Conservation (phyloP, 2,797 vertebrate species). For the Brachyrhaphis roseni region DNA sequence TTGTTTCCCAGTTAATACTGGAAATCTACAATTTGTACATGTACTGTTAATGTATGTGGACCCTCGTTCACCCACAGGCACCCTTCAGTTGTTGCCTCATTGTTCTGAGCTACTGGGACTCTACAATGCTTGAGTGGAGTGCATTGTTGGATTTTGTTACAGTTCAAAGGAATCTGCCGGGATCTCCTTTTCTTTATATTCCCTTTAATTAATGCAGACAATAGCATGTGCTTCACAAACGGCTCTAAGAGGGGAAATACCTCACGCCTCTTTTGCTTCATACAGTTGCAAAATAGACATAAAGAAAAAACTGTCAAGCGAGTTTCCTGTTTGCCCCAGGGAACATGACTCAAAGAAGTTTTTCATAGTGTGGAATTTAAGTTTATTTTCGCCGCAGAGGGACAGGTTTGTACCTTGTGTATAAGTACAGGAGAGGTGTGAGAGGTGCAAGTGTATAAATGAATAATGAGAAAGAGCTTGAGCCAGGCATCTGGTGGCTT, state of each 20-base stretch:
- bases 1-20: constrained; percentile 2
- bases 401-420: constrained; percentile 57
- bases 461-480: constrained; percentile 44
- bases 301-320: constrained; percentile 59
- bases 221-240: constrained; percentile 53
- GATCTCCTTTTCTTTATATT: constrained; percentile 55
- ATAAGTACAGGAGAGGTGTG: constrained; percentile 20
- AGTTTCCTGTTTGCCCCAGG: constrained; percentile 56
- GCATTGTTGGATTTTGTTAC: constrained; percentile 71
- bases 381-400: constrained; percentile 49
- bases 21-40: constrained; percentile 10
- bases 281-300: constrained; percentile 61
- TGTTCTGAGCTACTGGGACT: constrained; percentile 68
- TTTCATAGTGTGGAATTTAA: constrained; percentile 59
- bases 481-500: constrained; percentile 23
- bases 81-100: constrained; percentile 48
- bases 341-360: constrained; percentile 45
- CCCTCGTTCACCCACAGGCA: constrained; percentile 2
- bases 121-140: constrained; percentile 69
- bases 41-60: constrained; percentile 18
- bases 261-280: constrained; percentile 52
- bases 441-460: constrained; percentile 49
- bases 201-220: constrained; percentile 71
- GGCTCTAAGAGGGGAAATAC: constrained; percentile 41
- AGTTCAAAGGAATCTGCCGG: constrained; percentile 51